These are phyloP conservation scores for Dexiosoma caninum DNA, from an alignment of 2,888 invertebrate species.

Conservation along the genomic window DNA sequence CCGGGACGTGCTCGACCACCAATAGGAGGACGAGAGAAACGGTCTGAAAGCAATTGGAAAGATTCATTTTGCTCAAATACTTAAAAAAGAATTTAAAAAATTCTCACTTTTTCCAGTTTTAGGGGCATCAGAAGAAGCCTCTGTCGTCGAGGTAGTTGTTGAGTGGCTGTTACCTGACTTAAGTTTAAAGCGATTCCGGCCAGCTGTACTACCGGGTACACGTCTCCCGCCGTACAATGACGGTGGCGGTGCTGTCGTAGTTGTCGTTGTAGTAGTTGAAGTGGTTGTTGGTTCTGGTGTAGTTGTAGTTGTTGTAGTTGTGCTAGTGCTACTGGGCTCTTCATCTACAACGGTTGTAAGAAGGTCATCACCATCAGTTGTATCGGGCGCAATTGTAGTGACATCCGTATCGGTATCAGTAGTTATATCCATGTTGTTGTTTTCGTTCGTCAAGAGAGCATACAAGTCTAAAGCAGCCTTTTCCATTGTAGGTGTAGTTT, in stretches of 20 bases:
- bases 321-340: conserved; percentile 80
- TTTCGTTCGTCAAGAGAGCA: conserved; percentile 85
- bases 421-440: conserved; percentile 79
- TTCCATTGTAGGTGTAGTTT: conserved; percentile 84
- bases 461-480: conserved; percentile 90
- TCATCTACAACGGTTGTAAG: conserved; percentile 76
- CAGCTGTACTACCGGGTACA: conserved; percentile 69
- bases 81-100: neutral
- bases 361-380: conserved; percentile 72
- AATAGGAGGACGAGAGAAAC: conserved; percentile 76
- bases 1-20: conserved; percentile 73
- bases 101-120: conserved; percentile 73
- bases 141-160: conserved; percentile 79
- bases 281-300: conserved; percentile 81
- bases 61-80: neutral
- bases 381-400: conserved; percentile 74
- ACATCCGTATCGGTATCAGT: conserved; percentile 74
- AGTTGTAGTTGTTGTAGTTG: conserved; percentile 79
- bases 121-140: conserved; percentile 76
- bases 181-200: conserved; percentile 76
- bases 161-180: conserved; percentile 76
- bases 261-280: conserved; percentile 78
- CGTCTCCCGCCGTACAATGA: conserved; percentile 72
- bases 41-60: conserved; percentile 67
- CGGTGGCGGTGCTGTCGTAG: conserved; percentile 77